phyloP scores from a whole-genome alignment of 2,113 vertebrate genomes.

The Tetrao urogallus region DNA sequence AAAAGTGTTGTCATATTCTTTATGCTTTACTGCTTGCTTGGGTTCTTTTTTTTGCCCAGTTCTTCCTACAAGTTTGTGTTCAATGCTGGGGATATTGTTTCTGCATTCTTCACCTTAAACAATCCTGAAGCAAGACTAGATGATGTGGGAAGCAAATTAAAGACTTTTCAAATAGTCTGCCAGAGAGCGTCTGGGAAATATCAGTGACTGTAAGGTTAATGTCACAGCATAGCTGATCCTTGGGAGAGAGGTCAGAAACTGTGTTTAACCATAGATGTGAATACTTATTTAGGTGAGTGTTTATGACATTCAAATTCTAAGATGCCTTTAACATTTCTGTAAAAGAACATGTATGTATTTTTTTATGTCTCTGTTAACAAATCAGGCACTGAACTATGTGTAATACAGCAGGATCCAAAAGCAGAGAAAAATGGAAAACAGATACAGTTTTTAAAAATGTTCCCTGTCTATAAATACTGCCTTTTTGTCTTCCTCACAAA shows the following conservation, averaged over 20 bases:
- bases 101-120: background rate
- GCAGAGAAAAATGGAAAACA: background rate
- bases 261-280: background rate
- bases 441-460: background rate
- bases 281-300: background rate
- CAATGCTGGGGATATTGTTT: background rate
- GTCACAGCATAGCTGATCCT: background rate
- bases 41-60: background rate
- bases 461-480: background rate
- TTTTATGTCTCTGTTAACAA: background rate
- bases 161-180: background rate
- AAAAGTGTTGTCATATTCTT: background rate
- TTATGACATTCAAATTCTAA: background rate
- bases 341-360: background rate
- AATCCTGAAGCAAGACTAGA: background rate
- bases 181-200: background rate
- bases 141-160: background rate
- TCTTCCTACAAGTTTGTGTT: background rate
- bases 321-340: background rate
- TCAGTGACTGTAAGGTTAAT: background rate
- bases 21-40: background rate
- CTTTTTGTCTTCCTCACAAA: background rate
- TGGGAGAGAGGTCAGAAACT: background rate
- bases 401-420: background rate
- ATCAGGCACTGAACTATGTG: background rate